Evolutionary conservation across 2,113 vertebrate genomes (phyloP), one percentile per base, ranked within the genome.

Genomic region (Misgurnus mizolepis): DNA sequence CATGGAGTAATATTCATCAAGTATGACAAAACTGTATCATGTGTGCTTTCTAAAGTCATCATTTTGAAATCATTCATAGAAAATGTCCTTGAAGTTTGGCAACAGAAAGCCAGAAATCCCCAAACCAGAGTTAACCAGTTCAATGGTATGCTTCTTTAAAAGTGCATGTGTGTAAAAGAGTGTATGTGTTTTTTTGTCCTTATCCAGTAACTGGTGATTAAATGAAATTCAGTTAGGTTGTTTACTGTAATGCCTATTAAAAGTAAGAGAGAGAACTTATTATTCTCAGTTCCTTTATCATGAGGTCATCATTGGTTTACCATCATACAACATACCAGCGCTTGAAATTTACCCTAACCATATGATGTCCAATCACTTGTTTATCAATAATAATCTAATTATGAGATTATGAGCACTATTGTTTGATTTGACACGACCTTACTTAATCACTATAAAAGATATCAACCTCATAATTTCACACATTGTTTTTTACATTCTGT

Each of bases 181-280:
- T 62, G 56, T 68, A 71, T 7, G 45, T 80, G 81, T 78, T 84
- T 79, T 80, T 18, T 64, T 66, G 47, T 11, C 14, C 27, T 45
- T 56, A 55, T 47, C 71, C 77, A 75, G 80, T 78, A 84, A 81
- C 61, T 65, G 50, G 47, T 67, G 64, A 78, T 84, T 80, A 67
- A 67, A 45, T 67, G 41, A 76, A 74, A 82, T 84, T 72, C 55
- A 60, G 43, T 76, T 80, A 82, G 71, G 76, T 71, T 77, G 62
- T 74, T 82, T 86, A 79, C 83, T 61, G 67, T 78, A 67, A 71
- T 47, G 53, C 78, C 67, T 74, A 72, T 86, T 69, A 82, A 76
- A 69, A 39, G 41, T 18, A n/a, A 66, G 50, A 80, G 60, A 82
- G 71, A 83, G 55, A 34, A 50, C 34, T 18, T 49, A 14, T 79